A percentile compares a stretch with the other conserved stretches of the same genome.
Conservation (phyloP, 2,113 vertebrate species). For the Halcyon senegalensis region DNA sequence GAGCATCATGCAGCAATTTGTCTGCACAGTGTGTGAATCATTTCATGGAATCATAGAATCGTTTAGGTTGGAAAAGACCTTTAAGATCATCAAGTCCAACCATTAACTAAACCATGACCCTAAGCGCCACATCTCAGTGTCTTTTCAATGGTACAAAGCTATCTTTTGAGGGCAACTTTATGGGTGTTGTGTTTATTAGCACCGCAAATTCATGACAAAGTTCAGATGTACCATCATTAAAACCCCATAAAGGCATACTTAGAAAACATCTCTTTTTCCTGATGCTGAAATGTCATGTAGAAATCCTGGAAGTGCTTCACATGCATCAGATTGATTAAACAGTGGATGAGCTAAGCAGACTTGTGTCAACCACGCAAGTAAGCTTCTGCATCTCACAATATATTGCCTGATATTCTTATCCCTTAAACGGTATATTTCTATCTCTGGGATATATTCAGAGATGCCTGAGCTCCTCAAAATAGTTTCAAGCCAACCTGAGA, state of each 20-base stretch:
- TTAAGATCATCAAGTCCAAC: neutral
- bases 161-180: neutral
- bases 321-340: neutral
- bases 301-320: neutral
- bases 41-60: neutral
- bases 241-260: neutral
- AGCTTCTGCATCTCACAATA: neutral
- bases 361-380: neutral
- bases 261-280: neutral
- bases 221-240: neutral
- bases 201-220: neutral
- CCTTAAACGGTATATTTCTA: neutral
- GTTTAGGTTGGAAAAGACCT: neutral
- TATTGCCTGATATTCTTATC: neutral
- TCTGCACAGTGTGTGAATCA: accelerated
- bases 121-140: neutral
- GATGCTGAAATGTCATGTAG: neutral
- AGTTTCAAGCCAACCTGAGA: neutral
- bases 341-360: neutral
- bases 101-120: neutral
- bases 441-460: neutral
- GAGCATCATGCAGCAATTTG: accelerated
- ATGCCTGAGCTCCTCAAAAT: neutral
- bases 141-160: neutral
- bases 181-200: accelerated